These are phyloP conservation scores for Lagopus leucura DNA, from an alignment of 2,113 vertebrate genomes.

Conservation along the genomic window DNA sequence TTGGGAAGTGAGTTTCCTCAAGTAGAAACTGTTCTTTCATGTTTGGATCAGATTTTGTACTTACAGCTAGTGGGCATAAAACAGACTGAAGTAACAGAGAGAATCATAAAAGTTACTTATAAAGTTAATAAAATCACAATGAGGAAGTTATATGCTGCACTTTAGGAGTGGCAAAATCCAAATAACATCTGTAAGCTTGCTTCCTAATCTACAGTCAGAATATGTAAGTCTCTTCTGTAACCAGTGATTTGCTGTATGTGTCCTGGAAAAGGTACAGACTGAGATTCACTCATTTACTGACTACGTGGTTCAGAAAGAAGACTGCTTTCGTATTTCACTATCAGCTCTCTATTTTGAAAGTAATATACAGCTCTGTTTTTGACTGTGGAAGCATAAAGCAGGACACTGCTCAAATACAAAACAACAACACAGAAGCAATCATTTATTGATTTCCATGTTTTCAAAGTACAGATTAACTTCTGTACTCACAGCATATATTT, in stretches of 20 bases:
- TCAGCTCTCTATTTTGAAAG: no score
- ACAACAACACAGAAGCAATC: neutral
- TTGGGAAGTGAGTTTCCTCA: neutral
- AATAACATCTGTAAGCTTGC: neutral
- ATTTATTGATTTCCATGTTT: neutral
- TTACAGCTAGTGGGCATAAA: neutral
- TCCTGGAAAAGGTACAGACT: neutral
- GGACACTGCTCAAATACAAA: neutral
- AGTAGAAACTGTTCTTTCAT: neutral
- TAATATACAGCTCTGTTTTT: neutral
- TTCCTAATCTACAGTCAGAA: neutral
- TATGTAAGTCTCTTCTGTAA: neutral
- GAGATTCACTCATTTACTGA: neutral
- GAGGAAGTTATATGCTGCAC: neutral
- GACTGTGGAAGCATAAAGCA: neutral
- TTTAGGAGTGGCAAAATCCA: neutral
- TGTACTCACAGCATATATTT: neutral
- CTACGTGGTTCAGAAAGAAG: neutral
- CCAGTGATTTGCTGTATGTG: neutral
- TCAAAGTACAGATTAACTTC: neutral
- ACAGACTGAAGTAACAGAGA: neutral
- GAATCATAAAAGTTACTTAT: neutral
- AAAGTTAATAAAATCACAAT: neutral
- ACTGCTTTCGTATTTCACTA: neutral
- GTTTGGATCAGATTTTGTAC: neutral